phyloP scores from a whole-genome alignment of 1,140 invertebrate species.

The Monochamus saltuarius region DNA sequence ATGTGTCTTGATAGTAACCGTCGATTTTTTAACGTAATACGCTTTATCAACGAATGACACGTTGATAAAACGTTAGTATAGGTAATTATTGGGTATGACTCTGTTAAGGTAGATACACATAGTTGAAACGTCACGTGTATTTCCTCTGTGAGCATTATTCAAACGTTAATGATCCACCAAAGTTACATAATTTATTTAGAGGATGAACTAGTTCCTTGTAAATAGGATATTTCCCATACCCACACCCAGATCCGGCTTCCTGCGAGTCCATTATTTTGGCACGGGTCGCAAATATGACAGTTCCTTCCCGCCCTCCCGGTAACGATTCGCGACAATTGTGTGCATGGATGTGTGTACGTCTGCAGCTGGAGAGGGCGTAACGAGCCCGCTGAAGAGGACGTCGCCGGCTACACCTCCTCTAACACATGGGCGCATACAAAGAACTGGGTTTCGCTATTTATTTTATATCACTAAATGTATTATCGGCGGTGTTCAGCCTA shows the following conservation, averaged over 20 bases:
- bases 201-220: too few relatives aligned
- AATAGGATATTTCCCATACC: too few relatives aligned
- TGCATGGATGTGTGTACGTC: not conserved
- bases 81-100: too few relatives aligned
- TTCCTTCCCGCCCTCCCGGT: conserved; percentile 14
- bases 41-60: too few relatives aligned
- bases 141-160: too few relatives aligned
- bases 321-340: conserved; percentile 23
- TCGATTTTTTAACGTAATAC: too few relatives aligned
- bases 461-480: conserved; percentile 27
- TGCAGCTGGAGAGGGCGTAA: conserved; percentile 23
- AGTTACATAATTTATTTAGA: too few relatives aligned
- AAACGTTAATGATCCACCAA: too few relatives aligned
- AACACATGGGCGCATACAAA: conserved; percentile 26
- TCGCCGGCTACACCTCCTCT: conserved; percentile 24
- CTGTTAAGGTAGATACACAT: too few relatives aligned
- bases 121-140: too few relatives aligned
- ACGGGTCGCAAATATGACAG: conserved; percentile 25
- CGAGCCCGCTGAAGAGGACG: conserved; percentile 24
- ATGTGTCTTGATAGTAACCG: too few relatives aligned
- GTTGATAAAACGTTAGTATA: too few relatives aligned
- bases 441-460: conserved; percentile 18
- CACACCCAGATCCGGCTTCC: conserved; percentile 8
- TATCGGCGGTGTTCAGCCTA: conserved; percentile 24
- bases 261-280: conserved; percentile 23